Conservation (phyloP, 1,140 invertebrate species). For the Paracyclopina nana region DNA sequence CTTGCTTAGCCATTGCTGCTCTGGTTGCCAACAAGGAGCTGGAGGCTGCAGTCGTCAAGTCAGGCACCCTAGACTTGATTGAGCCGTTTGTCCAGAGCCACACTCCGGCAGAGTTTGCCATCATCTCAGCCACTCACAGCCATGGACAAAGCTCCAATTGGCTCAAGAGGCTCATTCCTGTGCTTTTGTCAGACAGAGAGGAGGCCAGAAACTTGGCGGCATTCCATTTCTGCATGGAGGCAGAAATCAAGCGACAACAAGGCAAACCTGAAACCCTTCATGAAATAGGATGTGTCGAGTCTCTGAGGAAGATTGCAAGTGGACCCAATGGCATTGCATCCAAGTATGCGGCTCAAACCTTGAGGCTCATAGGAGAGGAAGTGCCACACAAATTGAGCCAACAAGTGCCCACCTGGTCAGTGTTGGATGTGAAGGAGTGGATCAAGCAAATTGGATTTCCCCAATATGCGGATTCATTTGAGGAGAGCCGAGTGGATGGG, state of each 20-base stretch:
- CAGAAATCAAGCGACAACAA: conserved; percentile 89
- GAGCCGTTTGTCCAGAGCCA: conserved; percentile 88
- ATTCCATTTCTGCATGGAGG: conserved; percentile 99
- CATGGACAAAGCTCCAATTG: conserved; percentile 93
- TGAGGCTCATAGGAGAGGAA: conserved; percentile 84
- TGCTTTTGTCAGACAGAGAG: conserved; percentile 82
- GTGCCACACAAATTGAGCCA: conserved; percentile 92
- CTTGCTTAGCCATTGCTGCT: conserved; percentile 87
- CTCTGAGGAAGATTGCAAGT: conserved; percentile 85
- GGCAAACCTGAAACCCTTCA: conserved; percentile 81
- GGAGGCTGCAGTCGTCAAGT: conserved; percentile 82
- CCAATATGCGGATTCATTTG: conserved; percentile 58
- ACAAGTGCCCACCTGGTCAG: conserved; percentile 92
- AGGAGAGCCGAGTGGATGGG: conserved; percentile 85
- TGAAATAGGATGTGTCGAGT: conserved; percentile 85
- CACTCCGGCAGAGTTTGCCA: conserved; percentile 83
- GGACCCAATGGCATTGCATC: conserved; percentile 94
- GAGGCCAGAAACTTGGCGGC: conserved; percentile 90
- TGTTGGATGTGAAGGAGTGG: conserved; percentile 91
- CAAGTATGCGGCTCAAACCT: conserved; percentile 85
- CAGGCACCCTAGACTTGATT: conserved; percentile 80
- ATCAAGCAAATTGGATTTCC: conserved; percentile 88
- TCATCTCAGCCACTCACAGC: conserved; percentile 61
- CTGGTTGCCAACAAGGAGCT: conserved; percentile 96
- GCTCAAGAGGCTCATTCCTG: conserved; percentile 75